Percentiles rank a stretch among this genome's conserved stretches.
phyloP scores from a whole-genome alignment of 2,797 vertebrate genomes.

The Pitangus sulphuratus region DNA sequence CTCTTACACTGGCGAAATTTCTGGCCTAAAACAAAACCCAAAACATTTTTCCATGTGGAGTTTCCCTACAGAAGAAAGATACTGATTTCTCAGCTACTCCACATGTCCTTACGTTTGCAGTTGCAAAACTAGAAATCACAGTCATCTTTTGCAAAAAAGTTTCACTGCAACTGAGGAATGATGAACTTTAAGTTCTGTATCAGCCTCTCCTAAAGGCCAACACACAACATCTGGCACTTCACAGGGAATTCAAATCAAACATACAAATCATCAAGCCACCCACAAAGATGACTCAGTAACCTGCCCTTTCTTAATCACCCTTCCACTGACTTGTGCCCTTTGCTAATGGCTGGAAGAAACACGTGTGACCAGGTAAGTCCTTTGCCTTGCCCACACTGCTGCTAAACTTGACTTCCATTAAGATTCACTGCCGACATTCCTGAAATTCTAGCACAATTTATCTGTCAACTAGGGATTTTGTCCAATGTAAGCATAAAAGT shows the following conservation, averaged over 20 bases:
- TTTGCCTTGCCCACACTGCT: not conserved
- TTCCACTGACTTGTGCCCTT: not conserved
- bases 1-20: not conserved
- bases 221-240: not conserved
- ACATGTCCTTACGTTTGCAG: fast-evolving
- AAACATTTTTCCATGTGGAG: not conserved
- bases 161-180: not conserved
- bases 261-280: not conserved
- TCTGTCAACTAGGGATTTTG: slow-evolving; percentile 73
- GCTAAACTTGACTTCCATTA: slow-evolving; percentile 11
- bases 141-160: not conserved
- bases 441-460: slow-evolving; percentile 73
- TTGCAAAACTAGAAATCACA: not conserved
- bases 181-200: not conserved
- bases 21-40: not conserved
- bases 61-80: not conserved
- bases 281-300: not conserved
- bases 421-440: slow-evolving; percentile 58
- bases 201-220: not conserved
- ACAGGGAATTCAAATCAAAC: not conserved
- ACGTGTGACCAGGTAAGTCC: not conserved
- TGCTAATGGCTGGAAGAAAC: not conserved
- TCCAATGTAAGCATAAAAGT: slow-evolving; percentile 66
- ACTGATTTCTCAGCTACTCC: not conserved
- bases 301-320: not conserved